Percentiles rank a stretch among this genome's conserved stretches.
Conservation (phyloP, 2,113 vertebrate genomes). For the Noctilio leporinus region DNA sequence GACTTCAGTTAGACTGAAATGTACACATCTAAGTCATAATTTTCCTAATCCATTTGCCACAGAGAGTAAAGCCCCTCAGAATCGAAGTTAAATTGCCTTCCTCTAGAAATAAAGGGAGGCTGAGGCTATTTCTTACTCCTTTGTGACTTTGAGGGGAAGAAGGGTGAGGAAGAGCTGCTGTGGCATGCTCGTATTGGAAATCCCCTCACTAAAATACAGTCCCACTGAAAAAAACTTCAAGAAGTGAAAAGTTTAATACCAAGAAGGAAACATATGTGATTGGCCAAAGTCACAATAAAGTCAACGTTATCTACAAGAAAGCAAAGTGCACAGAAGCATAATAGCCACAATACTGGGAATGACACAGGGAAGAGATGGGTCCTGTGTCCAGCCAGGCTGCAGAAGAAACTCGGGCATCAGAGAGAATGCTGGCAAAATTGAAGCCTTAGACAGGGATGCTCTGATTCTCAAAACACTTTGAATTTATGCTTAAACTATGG, state of each 20-base stretch:
- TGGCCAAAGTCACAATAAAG: not conserved
- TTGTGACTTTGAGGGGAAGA: not conserved
- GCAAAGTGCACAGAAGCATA: not conserved
- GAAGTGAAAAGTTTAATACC: not conserved
- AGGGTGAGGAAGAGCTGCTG: not conserved
- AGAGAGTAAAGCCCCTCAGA: not conserved
- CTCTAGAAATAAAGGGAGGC: not conserved
- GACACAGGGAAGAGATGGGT: not conserved
- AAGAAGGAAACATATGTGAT: not conserved
- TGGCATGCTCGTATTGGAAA: not conserved
- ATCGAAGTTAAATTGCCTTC: not conserved
- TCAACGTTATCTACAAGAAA: not conserved
- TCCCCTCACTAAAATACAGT: not conserved
- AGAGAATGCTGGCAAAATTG: not conserved
- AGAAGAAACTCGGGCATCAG: not conserved
- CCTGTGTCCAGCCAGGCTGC: not conserved
- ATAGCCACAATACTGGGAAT: not conserved
- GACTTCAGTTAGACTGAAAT: not conserved
- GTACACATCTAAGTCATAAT: not conserved
- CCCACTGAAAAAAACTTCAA: not conserved
- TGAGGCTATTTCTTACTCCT: not conserved
- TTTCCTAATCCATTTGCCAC: not conserved
- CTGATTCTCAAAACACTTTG: conserved; percentile 11
- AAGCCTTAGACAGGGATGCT: not conserved
- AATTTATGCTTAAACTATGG: not conserved